These are phyloP conservation scores for Ptychoptera contaminata DNA, from an alignment of 2,888 invertebrate genomes.

Conservation along the genomic window DNA sequence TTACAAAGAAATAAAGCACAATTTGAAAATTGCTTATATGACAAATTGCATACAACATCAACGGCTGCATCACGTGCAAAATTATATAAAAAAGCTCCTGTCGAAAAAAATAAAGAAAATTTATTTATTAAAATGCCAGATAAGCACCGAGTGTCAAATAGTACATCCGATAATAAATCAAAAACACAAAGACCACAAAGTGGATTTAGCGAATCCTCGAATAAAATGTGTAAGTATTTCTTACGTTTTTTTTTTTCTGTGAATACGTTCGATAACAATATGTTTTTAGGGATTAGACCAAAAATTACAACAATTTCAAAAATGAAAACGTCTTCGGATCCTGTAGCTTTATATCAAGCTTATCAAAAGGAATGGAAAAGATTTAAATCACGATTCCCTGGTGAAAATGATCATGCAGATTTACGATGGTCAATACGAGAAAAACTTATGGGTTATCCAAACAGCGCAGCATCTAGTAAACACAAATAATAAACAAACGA, in stretches of 20 bases:
- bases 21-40: constrained; percentile 16
- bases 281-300: constrained; percentile 11
- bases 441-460: constrained; percentile 39
- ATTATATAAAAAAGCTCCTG: neutral
- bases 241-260: neutral
- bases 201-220: neutral
- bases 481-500: neutral
- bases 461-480: too few relatives aligned
- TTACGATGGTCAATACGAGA: constrained; percentile 55
- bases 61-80: constrained; percentile 31
- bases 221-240: constrained; percentile 14
- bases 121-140: too few relatives aligned
- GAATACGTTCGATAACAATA: neutral
- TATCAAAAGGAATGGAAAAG: constrained; percentile 60
- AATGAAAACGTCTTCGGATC: constrained; percentile 37
- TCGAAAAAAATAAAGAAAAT: too few relatives aligned
- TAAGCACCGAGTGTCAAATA: too few relatives aligned
- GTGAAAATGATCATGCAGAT: constrained; percentile 48
- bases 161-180: too few relatives aligned
- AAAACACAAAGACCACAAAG: too few relatives aligned
- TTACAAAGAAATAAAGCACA: too few relatives aligned
- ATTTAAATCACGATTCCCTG: constrained; percentile 52
- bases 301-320: constrained; percentile 1
- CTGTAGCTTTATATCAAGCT: constrained; percentile 60
- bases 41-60: constrained; percentile 24